Percentiles rank a stretch among this genome's conserved stretches.
phyloP scores from a whole-genome alignment of 2,888 invertebrate genomes.

The Hololepta plana region DNA sequence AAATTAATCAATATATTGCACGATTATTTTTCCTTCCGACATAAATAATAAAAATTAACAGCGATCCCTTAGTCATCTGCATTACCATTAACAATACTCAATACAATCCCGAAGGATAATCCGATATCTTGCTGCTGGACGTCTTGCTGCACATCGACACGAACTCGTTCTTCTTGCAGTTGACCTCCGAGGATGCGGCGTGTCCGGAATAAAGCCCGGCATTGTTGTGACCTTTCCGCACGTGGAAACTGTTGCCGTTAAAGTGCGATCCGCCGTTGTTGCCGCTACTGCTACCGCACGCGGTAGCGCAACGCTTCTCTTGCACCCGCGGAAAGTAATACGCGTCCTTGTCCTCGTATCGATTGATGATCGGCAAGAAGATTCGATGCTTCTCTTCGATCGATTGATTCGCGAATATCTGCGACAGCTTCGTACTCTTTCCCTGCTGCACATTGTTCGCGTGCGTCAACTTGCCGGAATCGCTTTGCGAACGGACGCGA shows the following conservation, averaged over 20 bases:
- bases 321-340: slow-evolving; percentile 26
- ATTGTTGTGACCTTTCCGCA: slow-evolving; percentile 41
- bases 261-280: no score
- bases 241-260: slow-evolving; percentile 32
- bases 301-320: slow-evolving; percentile 29
- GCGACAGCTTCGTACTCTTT: no score
- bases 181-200: slow-evolving; percentile 17
- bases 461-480: slow-evolving; percentile 15
- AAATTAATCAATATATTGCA: no score
- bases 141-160: slow-evolving; percentile 29
- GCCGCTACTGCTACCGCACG: no score
- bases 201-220: slow-evolving; percentile 48
- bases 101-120: slow-evolving; percentile 56
- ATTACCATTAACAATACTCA: no score
- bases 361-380: slow-evolving; percentile 24
- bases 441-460: not conserved
- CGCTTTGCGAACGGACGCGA: slow-evolving; percentile 14
- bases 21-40: no score
- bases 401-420: no score
- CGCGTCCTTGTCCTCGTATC: slow-evolving; percentile 14
- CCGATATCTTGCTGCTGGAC: slow-evolving; percentile 43
- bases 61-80: no score
- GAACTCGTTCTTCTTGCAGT: slow-evolving; percentile 15
- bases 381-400: slow-evolving; percentile 22
- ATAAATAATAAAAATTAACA: no score